Conservation (phyloP, 2,797 vertebrate species). For the Pitangus sulphuratus region DNA sequence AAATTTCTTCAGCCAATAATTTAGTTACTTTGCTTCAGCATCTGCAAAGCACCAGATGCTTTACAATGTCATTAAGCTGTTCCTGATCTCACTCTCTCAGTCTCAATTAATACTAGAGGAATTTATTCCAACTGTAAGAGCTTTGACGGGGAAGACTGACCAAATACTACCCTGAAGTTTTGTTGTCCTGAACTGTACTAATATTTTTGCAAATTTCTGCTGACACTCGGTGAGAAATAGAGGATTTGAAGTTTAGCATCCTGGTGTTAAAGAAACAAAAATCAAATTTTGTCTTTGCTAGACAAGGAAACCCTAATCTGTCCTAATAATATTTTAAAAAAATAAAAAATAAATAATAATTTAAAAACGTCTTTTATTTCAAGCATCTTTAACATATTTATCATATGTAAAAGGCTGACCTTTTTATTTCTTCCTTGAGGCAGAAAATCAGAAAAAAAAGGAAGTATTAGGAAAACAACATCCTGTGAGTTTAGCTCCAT, state of each 20-base stretch:
- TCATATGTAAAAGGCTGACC: background rate
- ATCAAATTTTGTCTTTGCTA: background rate
- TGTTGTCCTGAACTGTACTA: background rate
- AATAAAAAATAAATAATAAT: background rate
- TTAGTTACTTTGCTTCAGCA: background rate
- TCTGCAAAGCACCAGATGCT: background rate
- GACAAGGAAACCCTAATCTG: background rate
- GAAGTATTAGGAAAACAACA: background rate
- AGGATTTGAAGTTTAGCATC: background rate
- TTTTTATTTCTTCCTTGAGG: background rate
- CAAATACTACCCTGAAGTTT: background rate
- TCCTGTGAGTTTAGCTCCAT: background rate
- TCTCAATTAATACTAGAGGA: background rate
- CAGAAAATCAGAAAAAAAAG: background rate
- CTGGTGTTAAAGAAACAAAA: background rate
- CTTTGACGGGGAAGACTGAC: background rate
- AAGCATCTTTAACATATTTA: background rate
- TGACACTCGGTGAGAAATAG: background rate
- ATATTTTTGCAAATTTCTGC: background rate
- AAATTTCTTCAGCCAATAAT: background rate
- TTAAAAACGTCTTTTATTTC: background rate
- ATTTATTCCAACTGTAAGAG: background rate
- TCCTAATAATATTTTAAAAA: background rate
- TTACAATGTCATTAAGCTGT: background rate
- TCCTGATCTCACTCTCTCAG: background rate